phyloP scores from a whole-genome alignment of 2,113 vertebrate species.

The Mystacornis crossleyi region DNA sequence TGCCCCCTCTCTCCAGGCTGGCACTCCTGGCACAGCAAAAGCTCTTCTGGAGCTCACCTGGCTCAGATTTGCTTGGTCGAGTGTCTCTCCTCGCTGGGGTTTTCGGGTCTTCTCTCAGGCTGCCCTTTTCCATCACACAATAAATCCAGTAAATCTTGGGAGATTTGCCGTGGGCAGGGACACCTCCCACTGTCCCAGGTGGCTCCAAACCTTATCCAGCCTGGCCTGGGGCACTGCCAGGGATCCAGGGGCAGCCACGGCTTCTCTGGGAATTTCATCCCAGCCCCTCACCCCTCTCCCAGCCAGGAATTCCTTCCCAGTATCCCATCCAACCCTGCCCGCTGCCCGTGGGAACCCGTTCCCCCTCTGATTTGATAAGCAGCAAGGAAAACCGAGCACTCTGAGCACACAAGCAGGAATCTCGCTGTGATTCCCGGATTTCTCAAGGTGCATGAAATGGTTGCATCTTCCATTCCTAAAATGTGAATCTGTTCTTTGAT shows the following conservation, averaged over 20 bases:
- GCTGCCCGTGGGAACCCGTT: neutral
- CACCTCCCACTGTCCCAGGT: accelerated
- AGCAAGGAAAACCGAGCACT: neutral
- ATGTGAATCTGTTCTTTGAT: neutral
- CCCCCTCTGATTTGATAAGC: neutral
- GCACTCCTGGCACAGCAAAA: neutral
- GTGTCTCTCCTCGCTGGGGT: accelerated
- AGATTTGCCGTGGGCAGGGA: accelerated
- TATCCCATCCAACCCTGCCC: neutral
- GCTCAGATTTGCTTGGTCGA: neutral
- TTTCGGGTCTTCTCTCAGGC: neutral
- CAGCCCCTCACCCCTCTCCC: neutral
- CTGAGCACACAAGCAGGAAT: neutral
- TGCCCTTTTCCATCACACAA: accelerated
- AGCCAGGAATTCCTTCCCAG: neutral
- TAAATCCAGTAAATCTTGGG: neutral
- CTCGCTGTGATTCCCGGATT: neutral
- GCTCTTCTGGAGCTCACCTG: neutral
- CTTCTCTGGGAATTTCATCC: neutral
- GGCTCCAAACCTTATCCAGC: accelerated
- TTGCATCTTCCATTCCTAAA: neutral
- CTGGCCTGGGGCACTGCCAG: accelerated
- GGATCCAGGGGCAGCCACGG: neutral
- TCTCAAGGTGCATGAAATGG: accelerated
- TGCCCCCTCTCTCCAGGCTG: accelerated